These are phyloP conservation scores for Menidia beryllina DNA, from an alignment of 2,113 vertebrate genomes.

Conservation along the genomic window DNA sequence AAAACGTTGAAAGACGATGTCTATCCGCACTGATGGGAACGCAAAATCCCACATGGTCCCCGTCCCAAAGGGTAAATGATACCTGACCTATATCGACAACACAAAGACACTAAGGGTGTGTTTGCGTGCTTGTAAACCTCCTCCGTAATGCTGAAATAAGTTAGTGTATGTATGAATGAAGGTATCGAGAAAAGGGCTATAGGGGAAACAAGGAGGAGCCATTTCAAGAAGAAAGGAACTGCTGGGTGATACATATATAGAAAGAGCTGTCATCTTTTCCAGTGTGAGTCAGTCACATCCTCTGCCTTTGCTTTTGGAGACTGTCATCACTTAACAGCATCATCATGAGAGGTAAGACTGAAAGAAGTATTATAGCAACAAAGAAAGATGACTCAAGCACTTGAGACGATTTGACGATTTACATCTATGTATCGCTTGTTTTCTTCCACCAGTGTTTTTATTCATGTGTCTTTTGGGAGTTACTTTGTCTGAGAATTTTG, in stretches of 20 bases:
- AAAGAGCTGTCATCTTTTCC: conserved; percentile 42
- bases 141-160: neutral
- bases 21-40: neutral
- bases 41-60: neutral
- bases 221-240: neutral
- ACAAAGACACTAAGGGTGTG: conserved; percentile 30
- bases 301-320: conserved; percentile 2
- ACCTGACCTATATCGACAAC: conserved; percentile 63
- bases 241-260: conserved; percentile 16
- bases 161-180: neutral
- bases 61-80: conserved; percentile 34
- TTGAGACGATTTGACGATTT: too few species aligned
- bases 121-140: conserved; percentile 9
- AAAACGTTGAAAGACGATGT: neutral
- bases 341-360: conserved; percentile 76
- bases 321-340: conserved; percentile 13
- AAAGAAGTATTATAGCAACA: too few species aligned
- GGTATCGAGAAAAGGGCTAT: neutral
- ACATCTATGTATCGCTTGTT: neutral
- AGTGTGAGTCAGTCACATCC: conserved; percentile 8
- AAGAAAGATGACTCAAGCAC: neutral
- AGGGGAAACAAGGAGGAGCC: conserved; percentile 25
- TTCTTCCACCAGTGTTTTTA: conserved; percentile 28
- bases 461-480: conserved; percentile 50
- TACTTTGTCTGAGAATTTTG: neutral